Evolutionary conservation across 2,888 invertebrate genomes (phyloP), one percentile per base, ranked within the genome.

Genomic region (Endotricha flammealis): DNA sequence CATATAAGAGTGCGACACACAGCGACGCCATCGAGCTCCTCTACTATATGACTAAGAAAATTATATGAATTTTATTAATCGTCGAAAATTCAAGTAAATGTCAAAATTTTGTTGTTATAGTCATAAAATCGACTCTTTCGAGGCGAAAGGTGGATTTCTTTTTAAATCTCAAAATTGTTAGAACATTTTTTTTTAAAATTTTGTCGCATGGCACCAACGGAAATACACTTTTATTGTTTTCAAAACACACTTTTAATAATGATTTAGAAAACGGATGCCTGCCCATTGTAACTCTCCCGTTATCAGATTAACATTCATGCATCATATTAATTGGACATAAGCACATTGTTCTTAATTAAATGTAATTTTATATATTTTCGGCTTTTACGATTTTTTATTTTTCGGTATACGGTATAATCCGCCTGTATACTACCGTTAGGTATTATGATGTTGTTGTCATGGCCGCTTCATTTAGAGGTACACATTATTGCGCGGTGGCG

Each of bases 281-380:
- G 39, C 40, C 44, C 56, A 52, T 54, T 54, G 50, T 52, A 50
- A 56, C 56, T 52, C 57, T 38, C 32, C 44, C 44, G 52, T 38
- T 60, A 64, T 61, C 60, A 51, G 56, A 60, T 53, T 52, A 46
- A 43, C 51, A 50, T 51, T 51, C 53, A 56, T 57, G 57, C 50
- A 60, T 63, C 57, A 57, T 53, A 65, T 60, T 63, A 67, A 65
- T 67, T 67, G 64, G 48, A 49, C 58, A 61, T 53, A 60, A 23
- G 48, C 57, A 57, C 59, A 59, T 63, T 48, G 58, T 44, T 63
- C 56, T 59, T 68, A 67, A 67, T 68, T 67, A 70, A 58, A 49
- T 39, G 44, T 42, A 40, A 45, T 45, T 41, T 42, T 41, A 20
- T 20, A 8, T 2, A 4, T 20, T 20, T 38, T 46, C 29, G 27